Base-by-base conservation (phyloP, 1,140 invertebrate genomes). In the Alviniconcha marisindica region DNA sequence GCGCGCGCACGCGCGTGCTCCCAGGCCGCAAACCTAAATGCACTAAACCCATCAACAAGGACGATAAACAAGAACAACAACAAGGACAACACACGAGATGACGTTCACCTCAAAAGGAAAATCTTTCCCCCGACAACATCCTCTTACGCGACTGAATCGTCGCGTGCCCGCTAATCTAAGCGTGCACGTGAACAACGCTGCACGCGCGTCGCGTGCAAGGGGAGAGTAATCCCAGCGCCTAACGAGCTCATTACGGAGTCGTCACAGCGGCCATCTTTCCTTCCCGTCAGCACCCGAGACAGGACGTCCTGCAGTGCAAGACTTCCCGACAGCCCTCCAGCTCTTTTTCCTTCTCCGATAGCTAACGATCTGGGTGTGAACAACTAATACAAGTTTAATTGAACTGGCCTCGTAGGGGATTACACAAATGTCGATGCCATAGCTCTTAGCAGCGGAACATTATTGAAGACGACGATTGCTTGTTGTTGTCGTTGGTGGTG, bases 181-280 rank as follows among this genome's bases (percentile, higher is more conserved):
- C 69, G 36, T 71, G 69, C 69, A 5, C 10, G 40, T 14, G 36
- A 71, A 40, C 36, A 18, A 18, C 31, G 36, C 38, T 36, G 36
- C 69, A 40, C 69, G 69, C 69, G 33, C 69, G 33, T 71, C 69
- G 69, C 69, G 69, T 71, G 69, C 69, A 71, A 71, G 69, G 69
- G 69, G 69, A 31, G 69, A 36, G 69, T 71, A 71, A 71, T 71
- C 69, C 36, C 33, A 14, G 69, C 69, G 33, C 69, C 36, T 71
- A 71, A 71, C 69, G 69, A 71, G 69, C 69, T 71, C 69, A 71
- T 71, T 71, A 71, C 69, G 33, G 69, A 38, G 36, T 40, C 69
- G 12, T 7, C 69, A 21, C 69, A 24, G 69, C 69, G 69, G 69
- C 69, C 69, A 71, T 71, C 14, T 71, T 71, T 33, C 69, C 69